A percentile compares a stretch with the other conserved stretches of the same genome.
Evolutionary conservation across 2,113 vertebrate species (phyloP).

Genomic region (Urocynchramus pylzowi): DNA sequence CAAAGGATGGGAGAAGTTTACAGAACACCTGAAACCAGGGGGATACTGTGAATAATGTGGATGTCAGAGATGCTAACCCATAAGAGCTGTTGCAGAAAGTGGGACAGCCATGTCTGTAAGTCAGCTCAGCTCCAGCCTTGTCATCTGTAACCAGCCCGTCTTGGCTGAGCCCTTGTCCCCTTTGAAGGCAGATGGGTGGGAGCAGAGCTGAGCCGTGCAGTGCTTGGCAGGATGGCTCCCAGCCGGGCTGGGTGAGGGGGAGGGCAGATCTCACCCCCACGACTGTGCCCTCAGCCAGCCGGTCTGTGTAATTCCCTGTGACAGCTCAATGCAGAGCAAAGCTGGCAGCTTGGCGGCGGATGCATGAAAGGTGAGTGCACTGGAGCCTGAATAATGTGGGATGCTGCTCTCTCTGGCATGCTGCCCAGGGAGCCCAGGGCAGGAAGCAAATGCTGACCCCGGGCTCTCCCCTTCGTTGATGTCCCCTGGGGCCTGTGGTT

Average conservation of each 20-base stretch:
- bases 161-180: neutral
- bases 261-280: neutral
- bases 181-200: neutral
- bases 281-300: neutral
- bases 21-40: neutral
- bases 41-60: neutral
- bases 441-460: neutral
- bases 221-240: neutral
- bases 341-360: neutral
- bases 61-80: neutral
- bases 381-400: slow-evolving; percentile 44
- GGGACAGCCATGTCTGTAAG: neutral
- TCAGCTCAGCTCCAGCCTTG: neutral
- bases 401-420: neutral
- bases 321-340: slow-evolving; percentile 58
- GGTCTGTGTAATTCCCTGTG: slow-evolving; percentile 55
- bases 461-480: neutral
- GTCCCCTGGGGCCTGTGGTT: neutral
- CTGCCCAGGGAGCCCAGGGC: neutral
- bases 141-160: neutral
- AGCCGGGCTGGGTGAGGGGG: neutral
- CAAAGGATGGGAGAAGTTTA: neutral
- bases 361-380: slow-evolving; percentile 42
- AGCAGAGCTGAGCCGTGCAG: neutral
- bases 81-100: neutral